These are phyloP conservation scores for Pollimyrus isidori DNA, from an alignment of 2,113 vertebrate genomes.

Conservation along the genomic window DNA sequence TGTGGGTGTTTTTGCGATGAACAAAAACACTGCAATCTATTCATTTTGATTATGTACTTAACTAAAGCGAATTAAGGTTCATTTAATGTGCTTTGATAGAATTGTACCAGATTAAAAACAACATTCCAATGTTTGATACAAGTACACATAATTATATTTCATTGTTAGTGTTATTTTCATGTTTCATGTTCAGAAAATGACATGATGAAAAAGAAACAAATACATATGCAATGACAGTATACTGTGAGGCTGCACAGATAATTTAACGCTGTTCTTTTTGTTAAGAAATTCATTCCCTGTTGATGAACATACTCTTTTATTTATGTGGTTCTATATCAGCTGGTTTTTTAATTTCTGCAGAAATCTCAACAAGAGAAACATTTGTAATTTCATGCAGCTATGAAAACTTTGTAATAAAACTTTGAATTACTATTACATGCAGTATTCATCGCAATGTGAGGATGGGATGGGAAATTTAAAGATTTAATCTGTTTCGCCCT, in stretches of 20 bases:
- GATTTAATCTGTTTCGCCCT: neutral
- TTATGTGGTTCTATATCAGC: neutral
- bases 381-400: neutral
- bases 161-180: neutral
- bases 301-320: neutral
- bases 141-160: neutral
- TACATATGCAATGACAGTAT: neutral
- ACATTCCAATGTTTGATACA: neutral
- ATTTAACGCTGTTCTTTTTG: neutral
- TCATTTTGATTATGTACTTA: neutral
- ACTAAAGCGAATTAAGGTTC: neutral
- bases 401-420: neutral
- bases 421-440: neutral
- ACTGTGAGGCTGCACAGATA: neutral
- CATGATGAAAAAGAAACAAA: neutral
- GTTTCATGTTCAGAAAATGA: neutral
- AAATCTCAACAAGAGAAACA: neutral
- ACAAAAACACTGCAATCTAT: neutral
- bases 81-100: neutral
- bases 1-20: neutral
- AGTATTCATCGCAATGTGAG: neutral
- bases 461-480: neutral
- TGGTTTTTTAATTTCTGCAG: neutral
- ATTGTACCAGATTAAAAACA: neutral
- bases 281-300: conserved; percentile 1